Evolutionary conservation across 2,888 invertebrate genomes (phyloP).

Genomic region (Monoplex corrugatus): DNA sequence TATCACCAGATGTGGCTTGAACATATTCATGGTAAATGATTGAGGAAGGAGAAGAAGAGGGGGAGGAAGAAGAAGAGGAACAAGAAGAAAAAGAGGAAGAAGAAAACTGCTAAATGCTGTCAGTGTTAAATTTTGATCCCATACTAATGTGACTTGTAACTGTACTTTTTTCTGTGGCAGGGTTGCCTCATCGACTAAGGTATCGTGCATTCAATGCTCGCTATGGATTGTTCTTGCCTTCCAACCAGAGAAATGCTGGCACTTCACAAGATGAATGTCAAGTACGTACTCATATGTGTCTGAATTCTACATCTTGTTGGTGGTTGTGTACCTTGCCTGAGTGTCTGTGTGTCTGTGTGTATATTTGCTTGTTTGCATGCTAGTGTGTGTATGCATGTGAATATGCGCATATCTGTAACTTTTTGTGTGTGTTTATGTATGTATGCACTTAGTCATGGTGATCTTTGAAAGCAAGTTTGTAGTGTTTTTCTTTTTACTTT

Average conservation of each 20-base stretch:
- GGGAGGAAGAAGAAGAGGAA: too few relatives aligned
- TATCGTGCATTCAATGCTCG: slow-evolving; percentile 94
- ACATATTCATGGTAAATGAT: too few relatives aligned
- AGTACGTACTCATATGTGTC: too few relatives aligned
- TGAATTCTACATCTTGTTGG: background rate
- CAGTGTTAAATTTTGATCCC: too few relatives aligned
- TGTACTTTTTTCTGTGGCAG: slow-evolving; percentile 73
- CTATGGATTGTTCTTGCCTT: slow-evolving; percentile 84
- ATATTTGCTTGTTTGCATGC: slow-evolving; percentile 13
- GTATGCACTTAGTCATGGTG: background rate
- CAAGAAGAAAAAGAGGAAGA: too few relatives aligned
- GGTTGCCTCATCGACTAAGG: slow-evolving; percentile 96
- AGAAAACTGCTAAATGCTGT: too few relatives aligned
- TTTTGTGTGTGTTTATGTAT: background rate
- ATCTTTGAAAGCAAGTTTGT: too few relatives aligned
- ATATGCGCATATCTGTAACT: too few relatives aligned
- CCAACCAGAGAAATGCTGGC: slow-evolving; percentile 51
- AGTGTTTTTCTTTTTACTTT: too few relatives aligned
- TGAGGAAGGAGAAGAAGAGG: too few relatives aligned
- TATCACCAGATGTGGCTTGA: too few relatives aligned
- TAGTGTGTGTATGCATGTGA: background rate
- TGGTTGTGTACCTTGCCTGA: background rate
- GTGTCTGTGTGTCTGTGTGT: slow-evolving; percentile 31
- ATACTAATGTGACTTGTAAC: too few relatives aligned
- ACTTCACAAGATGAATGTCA: slow-evolving; percentile 62